Evolutionary conservation across 2,797 vertebrate genomes (phyloP).

Genomic region (Pseudochromis fuscus): DNA sequence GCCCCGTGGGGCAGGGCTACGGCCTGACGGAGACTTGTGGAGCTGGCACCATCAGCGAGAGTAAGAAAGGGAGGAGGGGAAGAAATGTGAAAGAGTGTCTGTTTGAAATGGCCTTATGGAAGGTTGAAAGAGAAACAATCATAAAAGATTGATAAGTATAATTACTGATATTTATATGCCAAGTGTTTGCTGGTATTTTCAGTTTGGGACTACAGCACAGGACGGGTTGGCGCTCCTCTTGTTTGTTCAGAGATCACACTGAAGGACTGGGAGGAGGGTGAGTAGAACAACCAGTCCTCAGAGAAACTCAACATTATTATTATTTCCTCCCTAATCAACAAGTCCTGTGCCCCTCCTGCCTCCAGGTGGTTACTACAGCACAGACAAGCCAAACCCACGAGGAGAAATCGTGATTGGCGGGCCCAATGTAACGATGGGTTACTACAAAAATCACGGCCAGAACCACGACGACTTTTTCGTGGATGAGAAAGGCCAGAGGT

Average conservation of each 20-base stretch:
- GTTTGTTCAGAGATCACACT: slow-evolving; percentile 95
- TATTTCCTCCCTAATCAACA: background rate
- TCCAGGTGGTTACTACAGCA: slow-evolving; percentile 94
- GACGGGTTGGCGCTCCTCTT: slow-evolving; percentile 94
- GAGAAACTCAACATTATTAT: fast-evolving
- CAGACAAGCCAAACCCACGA: slow-evolving; percentile 93
- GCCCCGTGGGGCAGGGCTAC: slow-evolving; percentile 98
- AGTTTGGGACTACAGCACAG: slow-evolving; percentile 97
- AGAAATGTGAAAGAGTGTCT: background rate
- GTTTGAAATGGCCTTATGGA: background rate
- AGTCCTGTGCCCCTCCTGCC: slow-evolving; percentile 71
- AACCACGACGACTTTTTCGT: slow-evolving; percentile 91
- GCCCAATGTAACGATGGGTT: slow-evolving; percentile 94
- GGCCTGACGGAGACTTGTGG: slow-evolving; percentile 96
- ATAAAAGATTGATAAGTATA: too few relatives aligned
- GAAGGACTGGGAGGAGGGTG: slow-evolving; percentile 97
- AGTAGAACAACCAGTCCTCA: slow-evolving; percentile 45
- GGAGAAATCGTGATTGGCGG: slow-evolving; percentile 97
- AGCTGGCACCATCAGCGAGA: slow-evolving; percentile 93
- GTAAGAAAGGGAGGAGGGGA: slow-evolving; percentile 76
- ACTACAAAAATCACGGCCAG: slow-evolving; percentile 92
- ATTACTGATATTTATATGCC: background rate
- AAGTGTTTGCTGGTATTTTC: slow-evolving; percentile 49
- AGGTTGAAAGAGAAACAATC: slow-evolving; percentile 2
- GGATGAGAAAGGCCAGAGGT: slow-evolving; percentile 91